Evolutionary conservation across 2,888 invertebrate genomes (phyloP).

Genomic region (Yponomeuta sedellus): DNA sequence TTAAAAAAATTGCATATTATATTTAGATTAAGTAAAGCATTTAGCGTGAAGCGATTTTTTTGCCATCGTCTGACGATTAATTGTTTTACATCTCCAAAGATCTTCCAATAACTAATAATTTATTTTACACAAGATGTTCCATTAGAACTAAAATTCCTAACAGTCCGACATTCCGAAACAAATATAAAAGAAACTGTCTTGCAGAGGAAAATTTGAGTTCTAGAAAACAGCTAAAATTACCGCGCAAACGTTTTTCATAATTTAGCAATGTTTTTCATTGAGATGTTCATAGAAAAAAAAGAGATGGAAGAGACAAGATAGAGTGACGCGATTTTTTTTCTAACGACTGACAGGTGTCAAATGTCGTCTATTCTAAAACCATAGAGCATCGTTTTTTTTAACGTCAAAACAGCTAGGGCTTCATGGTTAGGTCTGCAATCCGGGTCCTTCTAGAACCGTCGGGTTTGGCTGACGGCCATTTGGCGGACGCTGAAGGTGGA

Average conservation of each 20-base stretch:
- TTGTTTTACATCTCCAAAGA: background rate
- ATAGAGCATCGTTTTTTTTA: slow-evolving; percentile 7
- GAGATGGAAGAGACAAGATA: slow-evolving; percentile 15
- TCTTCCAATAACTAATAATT: too few species aligned
- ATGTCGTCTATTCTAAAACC: slow-evolving; percentile 15
- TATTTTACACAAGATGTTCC: too few species aligned
- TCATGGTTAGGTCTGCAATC: background rate
- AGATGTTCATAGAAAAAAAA: background rate
- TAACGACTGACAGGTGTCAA: slow-evolving; percentile 25
- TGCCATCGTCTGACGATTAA: background rate
- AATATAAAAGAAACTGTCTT: background rate
- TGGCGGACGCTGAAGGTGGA: slow-evolving; percentile 80
- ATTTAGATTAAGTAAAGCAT: too few species aligned
- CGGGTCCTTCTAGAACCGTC: slow-evolving; percentile 44
- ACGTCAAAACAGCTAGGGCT: background rate
- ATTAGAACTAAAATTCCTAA: background rate
- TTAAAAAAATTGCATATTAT: background rate
- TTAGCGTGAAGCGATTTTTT: background rate
- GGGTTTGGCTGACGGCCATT: slow-evolving; percentile 69
- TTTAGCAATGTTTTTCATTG: background rate
- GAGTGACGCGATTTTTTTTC: slow-evolving; percentile 42
- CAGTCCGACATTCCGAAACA: background rate
- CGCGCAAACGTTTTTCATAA: background rate
- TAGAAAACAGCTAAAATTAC: background rate
- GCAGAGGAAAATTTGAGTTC: background rate